Evolutionary conservation across 2,113 vertebrate genomes (phyloP).

Genomic region (Pomatostomus ruficeps): DNA sequence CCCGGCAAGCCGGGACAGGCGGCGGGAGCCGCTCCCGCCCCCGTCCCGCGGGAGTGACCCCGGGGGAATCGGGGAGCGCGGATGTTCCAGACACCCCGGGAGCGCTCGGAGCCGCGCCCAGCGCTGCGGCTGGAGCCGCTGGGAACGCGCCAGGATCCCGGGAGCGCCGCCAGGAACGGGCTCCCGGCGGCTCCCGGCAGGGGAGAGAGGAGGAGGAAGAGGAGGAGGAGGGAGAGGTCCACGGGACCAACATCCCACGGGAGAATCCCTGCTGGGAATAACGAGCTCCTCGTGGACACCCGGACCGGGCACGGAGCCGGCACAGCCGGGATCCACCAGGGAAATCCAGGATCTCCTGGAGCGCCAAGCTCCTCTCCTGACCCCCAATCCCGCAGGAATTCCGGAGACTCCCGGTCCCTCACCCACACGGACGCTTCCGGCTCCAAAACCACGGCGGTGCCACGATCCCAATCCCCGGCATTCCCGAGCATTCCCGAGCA

Average conservation of each 20-base stretch:
- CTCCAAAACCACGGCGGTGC: background rate
- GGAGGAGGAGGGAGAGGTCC: background rate
- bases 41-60: background rate
- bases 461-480: background rate
- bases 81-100: background rate
- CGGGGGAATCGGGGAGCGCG: background rate
- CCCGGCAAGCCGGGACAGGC: background rate
- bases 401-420: accelerated
- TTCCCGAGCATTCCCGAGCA: background rate
- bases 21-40: background rate
- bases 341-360: background rate
- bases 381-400: background rate
- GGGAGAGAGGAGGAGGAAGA: background rate
- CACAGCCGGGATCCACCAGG: background rate
- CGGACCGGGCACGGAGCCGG: accelerated
- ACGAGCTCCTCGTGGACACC: accelerated
- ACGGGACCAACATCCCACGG: accelerated
- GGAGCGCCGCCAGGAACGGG: background rate
- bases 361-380: accelerated
- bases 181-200: background rate
- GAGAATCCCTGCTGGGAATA: background rate
- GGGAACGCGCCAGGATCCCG: background rate
- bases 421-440: accelerated
- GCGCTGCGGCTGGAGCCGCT: background rate
- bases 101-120: background rate